Conservation (phyloP, 2,888 invertebrate species). For the Cheilosia grossa region DNA sequence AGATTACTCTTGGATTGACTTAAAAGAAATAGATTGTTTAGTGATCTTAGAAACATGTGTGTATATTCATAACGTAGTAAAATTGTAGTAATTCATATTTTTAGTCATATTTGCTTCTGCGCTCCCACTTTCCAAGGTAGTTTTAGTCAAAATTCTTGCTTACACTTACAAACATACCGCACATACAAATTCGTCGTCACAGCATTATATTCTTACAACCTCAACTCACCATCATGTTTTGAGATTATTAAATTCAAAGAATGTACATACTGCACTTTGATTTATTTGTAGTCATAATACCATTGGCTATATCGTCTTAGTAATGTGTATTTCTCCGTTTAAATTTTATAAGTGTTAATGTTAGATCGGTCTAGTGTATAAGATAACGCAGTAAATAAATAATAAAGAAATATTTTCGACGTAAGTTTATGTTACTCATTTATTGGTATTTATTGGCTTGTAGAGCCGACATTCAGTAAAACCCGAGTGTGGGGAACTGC, state of each 20-base stretch:
- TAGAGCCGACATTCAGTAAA: too few relatives aligned
- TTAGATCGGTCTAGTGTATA: background rate
- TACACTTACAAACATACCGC: background rate
- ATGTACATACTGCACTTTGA: too few relatives aligned
- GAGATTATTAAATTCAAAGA: too few relatives aligned
- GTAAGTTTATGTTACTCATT: background rate
- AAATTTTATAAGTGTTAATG: background rate
- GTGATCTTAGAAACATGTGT: background rate
- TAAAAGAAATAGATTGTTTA: background rate
- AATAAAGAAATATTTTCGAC: background rate
- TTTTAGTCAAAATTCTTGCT: background rate
- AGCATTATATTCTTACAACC: too few relatives aligned
- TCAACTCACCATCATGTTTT: too few relatives aligned
- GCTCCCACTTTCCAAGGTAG: background rate
- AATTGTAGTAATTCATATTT: slow-evolving; percentile 10
- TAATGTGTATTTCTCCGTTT: background rate
- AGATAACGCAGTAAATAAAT: slow-evolving; percentile 17
- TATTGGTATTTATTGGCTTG: background rate
- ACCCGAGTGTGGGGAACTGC: too few relatives aligned
- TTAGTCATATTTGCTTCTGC: slow-evolving; percentile 6
- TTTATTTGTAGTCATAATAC: too few relatives aligned
- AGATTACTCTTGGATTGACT: background rate
- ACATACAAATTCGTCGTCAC: too few relatives aligned
- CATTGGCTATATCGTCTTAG: too few relatives aligned
- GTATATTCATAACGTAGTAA: background rate